phyloP scores from a whole-genome alignment of 2,888 invertebrate genomes.

The Emesis russula region DNA sequence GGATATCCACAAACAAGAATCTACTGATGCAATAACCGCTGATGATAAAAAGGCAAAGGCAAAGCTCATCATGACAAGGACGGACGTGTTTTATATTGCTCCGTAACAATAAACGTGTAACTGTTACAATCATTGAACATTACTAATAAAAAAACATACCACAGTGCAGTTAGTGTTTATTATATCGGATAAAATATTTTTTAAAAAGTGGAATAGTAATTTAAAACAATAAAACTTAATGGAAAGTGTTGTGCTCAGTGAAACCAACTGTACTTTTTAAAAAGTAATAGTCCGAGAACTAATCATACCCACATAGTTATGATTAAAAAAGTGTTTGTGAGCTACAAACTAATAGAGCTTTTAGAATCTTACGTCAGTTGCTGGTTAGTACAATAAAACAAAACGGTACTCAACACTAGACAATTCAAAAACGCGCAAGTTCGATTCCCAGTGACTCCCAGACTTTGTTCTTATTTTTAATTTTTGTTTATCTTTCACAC shows the following conservation, averaged over 20 bases:
- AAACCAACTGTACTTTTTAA: neutral
- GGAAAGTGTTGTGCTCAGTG: neutral
- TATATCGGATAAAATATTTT: too few species aligned
- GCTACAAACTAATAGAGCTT: too few species aligned
- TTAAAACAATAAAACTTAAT: neutral
- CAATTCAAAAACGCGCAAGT: neutral
- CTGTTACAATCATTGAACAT: too few species aligned
- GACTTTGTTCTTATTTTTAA: too few species aligned
- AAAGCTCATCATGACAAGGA: too few species aligned
- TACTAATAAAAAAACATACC: too few species aligned
- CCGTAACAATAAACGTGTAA: neutral
- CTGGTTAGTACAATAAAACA: neutral
- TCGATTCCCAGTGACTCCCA: neutral
- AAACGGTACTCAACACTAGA: neutral
- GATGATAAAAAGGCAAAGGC: too few species aligned
- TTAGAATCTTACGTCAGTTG: neutral
- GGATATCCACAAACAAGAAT: too few species aligned
- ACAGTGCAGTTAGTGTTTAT: neutral
- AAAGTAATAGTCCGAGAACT: neutral
- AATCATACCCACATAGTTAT: neutral
- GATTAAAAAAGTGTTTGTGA: too few species aligned
- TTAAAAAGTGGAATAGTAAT: neutral
- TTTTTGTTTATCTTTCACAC: too few species aligned
- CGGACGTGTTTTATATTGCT: neutral
- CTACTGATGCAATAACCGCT: too few species aligned